Conservation (phyloP, 2,888 invertebrate genomes). For the Lithophane semibrunnea region DNA sequence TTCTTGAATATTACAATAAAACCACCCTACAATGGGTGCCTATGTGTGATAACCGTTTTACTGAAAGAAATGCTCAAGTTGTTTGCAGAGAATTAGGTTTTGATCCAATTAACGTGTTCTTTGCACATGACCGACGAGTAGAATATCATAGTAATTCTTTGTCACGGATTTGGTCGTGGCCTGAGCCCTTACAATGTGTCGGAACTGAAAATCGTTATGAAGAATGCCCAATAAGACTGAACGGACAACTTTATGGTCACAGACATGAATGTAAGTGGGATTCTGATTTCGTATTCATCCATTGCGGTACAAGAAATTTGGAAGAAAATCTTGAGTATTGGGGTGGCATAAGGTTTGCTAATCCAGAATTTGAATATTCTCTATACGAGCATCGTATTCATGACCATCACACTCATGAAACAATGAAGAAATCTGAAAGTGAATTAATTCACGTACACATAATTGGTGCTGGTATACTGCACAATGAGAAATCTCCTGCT, state of each 20-base stretch:
- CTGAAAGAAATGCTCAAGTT: slow-evolving; percentile 98
- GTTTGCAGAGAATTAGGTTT: slow-evolving; percentile 98
- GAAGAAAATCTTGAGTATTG: slow-evolving; percentile 94
- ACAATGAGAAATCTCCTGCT: slow-evolving; percentile 98
- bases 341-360: slow-evolving; percentile 98
- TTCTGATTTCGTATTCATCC: slow-evolving; percentile 97
- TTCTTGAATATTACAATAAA: slow-evolving; percentile 97
- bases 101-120: slow-evolving; percentile 96
- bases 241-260: slow-evolving; percentile 97
- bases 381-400: slow-evolving; percentile 95
- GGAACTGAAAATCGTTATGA: slow-evolving; percentile 94
- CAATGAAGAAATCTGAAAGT: slow-evolving; percentile 93
- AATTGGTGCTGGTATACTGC: slow-evolving; percentile 97
- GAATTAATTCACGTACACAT: slow-evolving; percentile 95
- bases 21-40: slow-evolving; percentile 99
- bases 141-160: slow-evolving; percentile 97
- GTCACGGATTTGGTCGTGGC: slow-evolving; percentile 97
- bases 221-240: slow-evolving; percentile 96
- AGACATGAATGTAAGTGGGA: slow-evolving; percentile 97
- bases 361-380: slow-evolving; percentile 96
- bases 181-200: slow-evolving; percentile 96
- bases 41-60: slow-evolving; percentile 98
- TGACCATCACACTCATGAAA: slow-evolving; percentile 94
- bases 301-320: slow-evolving; percentile 94
- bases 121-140: slow-evolving; percentile 95